Evolutionary conservation across 2,888 invertebrate species (phyloP).

Genomic region (Acronicta leporina): DNA sequence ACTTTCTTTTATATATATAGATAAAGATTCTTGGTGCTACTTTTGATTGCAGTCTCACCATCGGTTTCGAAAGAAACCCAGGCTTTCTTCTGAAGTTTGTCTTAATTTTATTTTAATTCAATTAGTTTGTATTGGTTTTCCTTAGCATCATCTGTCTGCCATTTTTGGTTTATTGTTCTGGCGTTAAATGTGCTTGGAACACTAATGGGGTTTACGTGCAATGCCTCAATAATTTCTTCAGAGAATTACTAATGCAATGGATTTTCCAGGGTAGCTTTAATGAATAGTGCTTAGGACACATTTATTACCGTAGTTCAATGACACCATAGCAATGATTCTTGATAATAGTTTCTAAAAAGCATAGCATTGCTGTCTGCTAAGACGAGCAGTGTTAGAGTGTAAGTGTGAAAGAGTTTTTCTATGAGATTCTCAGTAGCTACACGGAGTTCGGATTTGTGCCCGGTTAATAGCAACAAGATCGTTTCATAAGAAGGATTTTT

Average conservation of each 20-base stretch:
- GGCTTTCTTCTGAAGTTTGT: background rate
- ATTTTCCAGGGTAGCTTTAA: slow-evolving; percentile 10
- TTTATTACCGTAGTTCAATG: background rate
- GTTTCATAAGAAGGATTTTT: too few species aligned
- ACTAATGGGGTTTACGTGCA: slow-evolving; percentile 47
- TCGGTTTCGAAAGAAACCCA: too few species aligned
- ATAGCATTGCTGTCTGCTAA: too few species aligned
- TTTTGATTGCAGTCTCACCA: too few species aligned
- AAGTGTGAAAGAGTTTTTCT: too few species aligned
- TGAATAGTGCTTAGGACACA: background rate
- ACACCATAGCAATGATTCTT: background rate
- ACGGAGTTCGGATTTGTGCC: too few species aligned
- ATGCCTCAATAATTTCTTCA: slow-evolving; percentile 32
- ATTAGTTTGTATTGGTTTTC: slow-evolving; percentile 24
- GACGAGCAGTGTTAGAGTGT: too few species aligned
- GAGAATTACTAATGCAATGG: slow-evolving; percentile 11
- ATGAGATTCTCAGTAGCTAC: too few species aligned
- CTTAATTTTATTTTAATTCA: background rate
- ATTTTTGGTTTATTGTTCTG: slow-evolving; percentile 35
- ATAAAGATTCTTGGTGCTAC: too few species aligned
- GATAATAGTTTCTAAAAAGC: too few species aligned
- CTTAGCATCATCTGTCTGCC: slow-evolving; percentile 23
- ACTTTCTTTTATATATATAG: too few species aligned
- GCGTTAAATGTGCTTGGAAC: slow-evolving; percentile 29
- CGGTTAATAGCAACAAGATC: too few species aligned